phyloP scores from a whole-genome alignment of 2,113 vertebrate species.

The Chaetorhynchus papuensis region DNA sequence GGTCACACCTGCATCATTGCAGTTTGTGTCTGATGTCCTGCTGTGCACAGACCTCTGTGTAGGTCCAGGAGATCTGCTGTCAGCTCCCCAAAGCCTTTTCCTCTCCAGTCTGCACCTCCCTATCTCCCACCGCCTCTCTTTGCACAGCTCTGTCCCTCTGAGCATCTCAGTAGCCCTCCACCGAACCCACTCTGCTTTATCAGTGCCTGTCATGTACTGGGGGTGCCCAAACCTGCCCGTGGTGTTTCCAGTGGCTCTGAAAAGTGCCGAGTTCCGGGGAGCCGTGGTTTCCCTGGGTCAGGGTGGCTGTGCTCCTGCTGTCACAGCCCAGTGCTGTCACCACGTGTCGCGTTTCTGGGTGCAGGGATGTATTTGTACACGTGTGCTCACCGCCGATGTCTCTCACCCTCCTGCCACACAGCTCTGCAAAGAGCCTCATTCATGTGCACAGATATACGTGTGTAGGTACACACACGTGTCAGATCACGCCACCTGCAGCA shows the following conservation, averaged over 20 bases:
- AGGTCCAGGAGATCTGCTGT: background rate
- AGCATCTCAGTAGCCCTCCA: background rate
- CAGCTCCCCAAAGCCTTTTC: background rate
- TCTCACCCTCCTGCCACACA: background rate
- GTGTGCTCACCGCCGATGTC: rapidly evolving
- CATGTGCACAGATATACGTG: rapidly evolving
- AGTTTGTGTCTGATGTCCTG: background rate
- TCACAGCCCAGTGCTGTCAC: background rate
- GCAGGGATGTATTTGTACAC: background rate
- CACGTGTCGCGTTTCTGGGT: background rate
- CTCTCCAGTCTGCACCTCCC: background rate
- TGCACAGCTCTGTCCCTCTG: background rate
- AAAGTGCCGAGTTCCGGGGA: background rate
- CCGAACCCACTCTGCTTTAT: background rate
- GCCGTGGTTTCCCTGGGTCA: rapidly evolving
- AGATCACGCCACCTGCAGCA: background rate
- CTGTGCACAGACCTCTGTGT: rapidly evolving
- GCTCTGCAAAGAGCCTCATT: background rate
- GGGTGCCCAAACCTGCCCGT: background rate
- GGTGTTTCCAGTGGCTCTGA: background rate
- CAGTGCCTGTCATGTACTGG: background rate
- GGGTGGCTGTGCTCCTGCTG: background rate
- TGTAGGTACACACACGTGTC: rapidly evolving
- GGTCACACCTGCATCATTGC: background rate
- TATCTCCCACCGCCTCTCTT: background rate